Conservation (phyloP, 2,888 invertebrate species). For the Noctua pronuba region DNA sequence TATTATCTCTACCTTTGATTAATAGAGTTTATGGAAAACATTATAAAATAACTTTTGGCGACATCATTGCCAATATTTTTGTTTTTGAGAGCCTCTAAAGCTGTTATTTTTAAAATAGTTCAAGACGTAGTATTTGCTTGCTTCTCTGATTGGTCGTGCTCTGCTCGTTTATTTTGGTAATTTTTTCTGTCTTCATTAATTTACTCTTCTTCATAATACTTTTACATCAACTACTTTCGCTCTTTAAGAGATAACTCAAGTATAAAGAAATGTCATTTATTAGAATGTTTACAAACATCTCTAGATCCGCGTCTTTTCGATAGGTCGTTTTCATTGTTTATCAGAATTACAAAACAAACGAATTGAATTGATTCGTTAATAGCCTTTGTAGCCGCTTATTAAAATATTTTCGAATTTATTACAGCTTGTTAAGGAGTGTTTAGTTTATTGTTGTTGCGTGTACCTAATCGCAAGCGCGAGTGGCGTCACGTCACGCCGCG, state of each 20-base stretch:
- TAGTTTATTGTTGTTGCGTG: conserved; percentile 75
- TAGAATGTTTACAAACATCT: conserved; percentile 20
- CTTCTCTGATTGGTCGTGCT: background rate
- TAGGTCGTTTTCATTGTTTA: conserved; percentile 27
- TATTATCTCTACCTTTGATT: conserved; percentile 45
- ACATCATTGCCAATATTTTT: conserved; percentile 22
- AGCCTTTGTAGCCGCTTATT: conserved; percentile 46
- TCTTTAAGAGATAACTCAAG: background rate
- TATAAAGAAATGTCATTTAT: background rate
- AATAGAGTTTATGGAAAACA: background rate
- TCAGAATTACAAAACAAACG: conserved; percentile 26
- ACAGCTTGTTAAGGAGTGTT: conserved; percentile 64
- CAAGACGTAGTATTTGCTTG: background rate
- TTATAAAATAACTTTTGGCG: background rate
- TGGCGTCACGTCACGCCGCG: conserved; percentile 79
- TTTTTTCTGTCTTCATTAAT: background rate
- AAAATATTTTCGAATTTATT: conserved; percentile 56
- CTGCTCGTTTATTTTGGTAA: background rate
- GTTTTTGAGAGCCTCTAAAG: background rate
- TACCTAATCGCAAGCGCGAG: conserved; percentile 76
- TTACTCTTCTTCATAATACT: background rate
- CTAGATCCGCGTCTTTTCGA: background rate
- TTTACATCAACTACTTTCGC: background rate
- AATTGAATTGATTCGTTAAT: conserved; percentile 41
- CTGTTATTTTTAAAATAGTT: background rate